A percentile compares a stretch with the other conserved stretches of the same genome.
Conservation (phyloP, 2,113 vertebrate genomes). For the Lota lota region DNA sequence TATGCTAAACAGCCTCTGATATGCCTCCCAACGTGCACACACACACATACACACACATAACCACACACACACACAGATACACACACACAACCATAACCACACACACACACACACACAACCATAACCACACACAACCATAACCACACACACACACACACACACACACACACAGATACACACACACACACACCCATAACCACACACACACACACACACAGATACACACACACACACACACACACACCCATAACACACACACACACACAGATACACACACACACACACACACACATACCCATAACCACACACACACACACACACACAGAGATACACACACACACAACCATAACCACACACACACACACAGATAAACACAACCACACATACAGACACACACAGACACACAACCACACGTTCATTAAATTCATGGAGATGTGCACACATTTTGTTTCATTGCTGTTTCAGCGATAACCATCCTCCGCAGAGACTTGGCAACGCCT, state of each 20-base stretch:
- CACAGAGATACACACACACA: no score
- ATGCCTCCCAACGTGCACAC: no score
- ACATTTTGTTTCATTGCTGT: conserved; percentile 1
- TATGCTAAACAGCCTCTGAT: no score
- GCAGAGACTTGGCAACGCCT: conserved; percentile 32
- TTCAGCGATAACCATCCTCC: conserved; percentile 19
- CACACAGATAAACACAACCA: no score
- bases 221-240: not conserved
- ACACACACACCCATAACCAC: no score
- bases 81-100: conserved; percentile 1
- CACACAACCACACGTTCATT: not conserved
- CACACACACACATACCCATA: not conserved
- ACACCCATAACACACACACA: not conserved
- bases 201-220: not conserved
- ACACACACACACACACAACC: not conserved
- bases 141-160: conserved; percentile 3
- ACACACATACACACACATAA: no score
- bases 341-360: no score
- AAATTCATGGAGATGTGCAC: no score
- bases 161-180: no score
- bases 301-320: no score
- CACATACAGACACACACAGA: not conserved
- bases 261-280: conserved; percentile 5
- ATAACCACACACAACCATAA: not conserved
- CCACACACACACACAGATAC: not conserved